These are phyloP conservation scores for Halcyon badia DNA, from an alignment of 2,797 vertebrate species.

Conservation along the genomic window DNA sequence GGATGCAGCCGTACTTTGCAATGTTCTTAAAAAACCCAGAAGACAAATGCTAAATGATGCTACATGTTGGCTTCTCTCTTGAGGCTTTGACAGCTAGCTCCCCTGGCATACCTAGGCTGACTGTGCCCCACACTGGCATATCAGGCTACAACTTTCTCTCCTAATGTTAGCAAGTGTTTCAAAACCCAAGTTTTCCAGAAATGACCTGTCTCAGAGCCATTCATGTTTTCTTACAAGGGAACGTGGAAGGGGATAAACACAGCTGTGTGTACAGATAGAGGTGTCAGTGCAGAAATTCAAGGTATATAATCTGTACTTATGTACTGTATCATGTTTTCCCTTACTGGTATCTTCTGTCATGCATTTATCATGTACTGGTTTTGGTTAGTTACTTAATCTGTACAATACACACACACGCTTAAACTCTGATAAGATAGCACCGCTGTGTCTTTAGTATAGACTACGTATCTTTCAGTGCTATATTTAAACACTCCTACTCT, in stretches of 20 bases:
- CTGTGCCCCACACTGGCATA: neutral
- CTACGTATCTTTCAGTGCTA: neutral
- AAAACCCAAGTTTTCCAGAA: accelerated
- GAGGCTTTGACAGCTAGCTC: accelerated
- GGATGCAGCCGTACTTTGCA: neutral
- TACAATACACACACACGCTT: neutral
- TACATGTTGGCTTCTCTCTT: neutral
- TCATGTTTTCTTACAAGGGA: neutral
- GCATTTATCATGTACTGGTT: neutral
- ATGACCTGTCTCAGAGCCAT: neutral
- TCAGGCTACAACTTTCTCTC: neutral
- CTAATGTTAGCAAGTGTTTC: neutral
- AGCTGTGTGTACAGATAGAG: neutral
- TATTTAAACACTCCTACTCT: neutral
- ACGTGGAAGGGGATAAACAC: neutral
- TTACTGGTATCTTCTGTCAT: neutral
- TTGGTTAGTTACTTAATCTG: neutral
- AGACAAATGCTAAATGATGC: neutral
- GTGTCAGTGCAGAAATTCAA: neutral
- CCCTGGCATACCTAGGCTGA: neutral
- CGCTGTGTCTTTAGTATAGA: neutral
- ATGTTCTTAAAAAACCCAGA: neutral
- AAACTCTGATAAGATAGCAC: neutral
- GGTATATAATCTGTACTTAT: accelerated
- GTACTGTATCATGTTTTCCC: neutral